A percentile compares a stretch with the other conserved stretches of the same genome.
These are phyloP conservation scores for Hipposideros armiger DNA, from an alignment of 2,113 vertebrate species.

Conservation along the genomic window DNA sequence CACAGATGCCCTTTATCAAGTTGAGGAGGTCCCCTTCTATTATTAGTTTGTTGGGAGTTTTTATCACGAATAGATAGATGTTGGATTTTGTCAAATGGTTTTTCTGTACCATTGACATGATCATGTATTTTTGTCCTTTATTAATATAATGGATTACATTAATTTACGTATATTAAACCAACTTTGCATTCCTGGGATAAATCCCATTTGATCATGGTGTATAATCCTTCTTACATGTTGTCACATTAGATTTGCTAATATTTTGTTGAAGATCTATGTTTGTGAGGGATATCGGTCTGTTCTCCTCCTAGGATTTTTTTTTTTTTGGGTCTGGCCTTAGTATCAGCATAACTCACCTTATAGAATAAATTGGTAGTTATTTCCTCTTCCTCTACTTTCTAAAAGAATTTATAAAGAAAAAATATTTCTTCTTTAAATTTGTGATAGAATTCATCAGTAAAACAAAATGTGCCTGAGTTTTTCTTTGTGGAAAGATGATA, in stretches of 20 bases:
- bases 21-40: not conserved
- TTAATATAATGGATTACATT: not conserved
- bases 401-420: not conserved
- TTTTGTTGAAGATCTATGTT: not conserved
- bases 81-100: not conserved
- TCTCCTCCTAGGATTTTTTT: not conserved
- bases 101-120: not conserved
- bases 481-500: not conserved
- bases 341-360: not conserved
- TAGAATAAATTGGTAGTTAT: not conserved
- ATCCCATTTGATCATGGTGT: not conserved
- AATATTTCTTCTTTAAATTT: slow-evolving; percentile 2
- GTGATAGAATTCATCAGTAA: slow-evolving; percentile 11
- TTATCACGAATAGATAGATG: not conserved
- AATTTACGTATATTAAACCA: not conserved
- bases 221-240: not conserved
- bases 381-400: not conserved
- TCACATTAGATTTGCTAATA: not conserved
- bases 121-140: not conserved
- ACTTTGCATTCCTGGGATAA: not conserved
- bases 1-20: not conserved
- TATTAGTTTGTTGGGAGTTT: not conserved
- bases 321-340: not conserved
- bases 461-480: not conserved
- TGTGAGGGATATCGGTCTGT: not conserved